Percentiles rank a stretch among this genome's conserved stretches.
Conservation (phyloP, 2,888 invertebrate genomes). For the Poecilobothrus nobilitatus region DNA sequence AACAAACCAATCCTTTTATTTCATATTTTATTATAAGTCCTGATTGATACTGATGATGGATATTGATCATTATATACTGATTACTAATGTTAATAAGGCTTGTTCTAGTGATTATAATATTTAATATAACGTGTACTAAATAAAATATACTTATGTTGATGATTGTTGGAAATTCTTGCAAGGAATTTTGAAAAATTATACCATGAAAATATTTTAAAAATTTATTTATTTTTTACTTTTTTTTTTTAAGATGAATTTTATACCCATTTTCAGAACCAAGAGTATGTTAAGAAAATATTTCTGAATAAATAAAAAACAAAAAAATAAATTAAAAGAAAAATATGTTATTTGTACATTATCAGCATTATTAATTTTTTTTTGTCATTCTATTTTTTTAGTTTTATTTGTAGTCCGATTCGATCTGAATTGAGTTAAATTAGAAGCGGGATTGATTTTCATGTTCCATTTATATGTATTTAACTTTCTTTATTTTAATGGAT, state of each 20-base stretch:
- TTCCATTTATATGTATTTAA: neutral
- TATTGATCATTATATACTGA: no score
- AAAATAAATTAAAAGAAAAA: neutral
- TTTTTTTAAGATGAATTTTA: neutral
- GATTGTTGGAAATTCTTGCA: neutral
- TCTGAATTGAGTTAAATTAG: no score
- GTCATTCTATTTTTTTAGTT: neutral
- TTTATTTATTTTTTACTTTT: neutral
- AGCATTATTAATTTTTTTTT: constrained; percentile 5
- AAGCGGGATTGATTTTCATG: no score
- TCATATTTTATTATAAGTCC: no score
- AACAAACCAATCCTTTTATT: no score
- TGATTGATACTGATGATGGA: no score
- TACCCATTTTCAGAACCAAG: constrained; percentile 5
- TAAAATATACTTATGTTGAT: neutral
- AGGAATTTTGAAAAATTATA: constrained; percentile 4
- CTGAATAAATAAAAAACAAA: neutral
- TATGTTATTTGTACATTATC: constrained; percentile 4
- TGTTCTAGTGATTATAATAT: neutral
- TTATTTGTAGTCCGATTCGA: neutral
- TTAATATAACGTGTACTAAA: no score
- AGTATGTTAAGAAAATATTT: neutral
- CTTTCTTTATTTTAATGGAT: neutral
- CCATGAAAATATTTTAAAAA: neutral
- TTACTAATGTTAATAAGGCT: no score